A percentile compares a stretch with the other conserved stretches of the same genome.
These are phyloP conservation scores for Benitochromis conjunctus DNA, from an alignment of 2,113 vertebrate genomes.

Conservation along the genomic window DNA sequence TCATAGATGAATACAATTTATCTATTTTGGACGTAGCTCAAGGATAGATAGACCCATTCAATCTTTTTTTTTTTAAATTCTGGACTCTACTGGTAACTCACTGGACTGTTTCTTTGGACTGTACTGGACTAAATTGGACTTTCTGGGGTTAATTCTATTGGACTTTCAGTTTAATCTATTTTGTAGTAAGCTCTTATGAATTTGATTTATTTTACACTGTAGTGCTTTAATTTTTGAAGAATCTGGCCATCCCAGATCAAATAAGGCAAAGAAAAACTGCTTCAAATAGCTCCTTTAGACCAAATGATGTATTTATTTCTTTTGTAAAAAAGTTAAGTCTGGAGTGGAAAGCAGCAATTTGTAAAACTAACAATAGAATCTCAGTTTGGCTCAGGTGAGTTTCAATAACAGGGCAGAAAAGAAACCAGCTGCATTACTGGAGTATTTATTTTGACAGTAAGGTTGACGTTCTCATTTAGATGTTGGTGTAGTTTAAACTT, in stretches of 20 bases:
- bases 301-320: slow-evolving; percentile 10
- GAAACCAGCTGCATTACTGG: not conserved
- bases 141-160: not conserved
- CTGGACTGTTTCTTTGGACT: not conserved
- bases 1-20: slow-evolving; percentile 10
- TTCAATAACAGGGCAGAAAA: not conserved
- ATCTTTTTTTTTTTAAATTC: not conserved
- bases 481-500: slow-evolving; percentile 28
- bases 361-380: not conserved
- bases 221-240: not conserved
- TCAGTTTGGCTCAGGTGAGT: not conserved
- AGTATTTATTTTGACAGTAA: slow-evolving; percentile 13
- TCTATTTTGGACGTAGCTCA: slow-evolving; percentile 7
- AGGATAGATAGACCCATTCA: not conserved
- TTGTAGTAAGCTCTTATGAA: not conserved
- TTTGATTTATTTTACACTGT: not conserved
- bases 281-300: not conserved
- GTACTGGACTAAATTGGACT: not conserved
- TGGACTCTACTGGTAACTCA: slow-evolving; percentile 2
- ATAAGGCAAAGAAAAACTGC: not conserved
- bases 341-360: not conserved
- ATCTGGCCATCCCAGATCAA: not conserved
- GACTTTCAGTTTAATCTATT: not conserved
- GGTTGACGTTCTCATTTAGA: slow-evolving; percentile 10
- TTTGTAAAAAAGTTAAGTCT: not conserved